Conservation (phyloP, 2,888 invertebrate species). For the Atrina japonica region DNA sequence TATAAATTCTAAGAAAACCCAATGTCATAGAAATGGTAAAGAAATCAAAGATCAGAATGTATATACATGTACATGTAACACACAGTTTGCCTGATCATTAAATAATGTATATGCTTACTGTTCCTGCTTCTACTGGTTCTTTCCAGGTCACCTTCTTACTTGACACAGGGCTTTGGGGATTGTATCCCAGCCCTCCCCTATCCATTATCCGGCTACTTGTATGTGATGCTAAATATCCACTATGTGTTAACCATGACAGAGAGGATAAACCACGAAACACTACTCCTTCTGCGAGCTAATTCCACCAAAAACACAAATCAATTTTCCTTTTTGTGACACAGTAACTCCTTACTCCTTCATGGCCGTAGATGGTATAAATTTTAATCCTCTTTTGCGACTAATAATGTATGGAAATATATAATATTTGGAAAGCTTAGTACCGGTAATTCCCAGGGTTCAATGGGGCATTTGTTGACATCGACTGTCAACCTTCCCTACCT, state of each 20-base stretch:
- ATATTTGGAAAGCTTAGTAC: constrained; percentile 33
- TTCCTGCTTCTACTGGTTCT: constrained; percentile 64
- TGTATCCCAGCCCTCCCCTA: constrained; percentile 43
- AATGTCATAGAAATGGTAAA: no score
- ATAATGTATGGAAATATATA: constrained; percentile 8
- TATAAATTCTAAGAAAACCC: no score
- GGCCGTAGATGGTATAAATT: no score
- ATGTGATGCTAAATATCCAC: background rate
- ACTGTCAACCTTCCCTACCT: no score
- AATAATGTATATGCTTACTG: no score
- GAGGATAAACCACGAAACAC: no score
- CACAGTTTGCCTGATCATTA: no score
- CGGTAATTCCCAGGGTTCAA: constrained; percentile 25
- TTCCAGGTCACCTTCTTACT: constrained; percentile 73
- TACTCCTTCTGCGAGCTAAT: background rate
- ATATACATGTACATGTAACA: no score
- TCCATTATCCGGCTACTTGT: constrained; percentile 51
- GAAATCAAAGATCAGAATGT: no score
- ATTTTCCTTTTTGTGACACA: background rate
- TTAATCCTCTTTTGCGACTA: background rate
- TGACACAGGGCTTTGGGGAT: constrained; percentile 55
- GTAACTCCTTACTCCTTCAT: constrained; percentile 4
- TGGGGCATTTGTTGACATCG: background rate
- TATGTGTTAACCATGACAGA: no score
- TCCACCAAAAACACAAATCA: background rate